These are phyloP conservation scores for Orgyia antiqua DNA, from an alignment of 2,888 invertebrate species.

Conservation along the genomic window DNA sequence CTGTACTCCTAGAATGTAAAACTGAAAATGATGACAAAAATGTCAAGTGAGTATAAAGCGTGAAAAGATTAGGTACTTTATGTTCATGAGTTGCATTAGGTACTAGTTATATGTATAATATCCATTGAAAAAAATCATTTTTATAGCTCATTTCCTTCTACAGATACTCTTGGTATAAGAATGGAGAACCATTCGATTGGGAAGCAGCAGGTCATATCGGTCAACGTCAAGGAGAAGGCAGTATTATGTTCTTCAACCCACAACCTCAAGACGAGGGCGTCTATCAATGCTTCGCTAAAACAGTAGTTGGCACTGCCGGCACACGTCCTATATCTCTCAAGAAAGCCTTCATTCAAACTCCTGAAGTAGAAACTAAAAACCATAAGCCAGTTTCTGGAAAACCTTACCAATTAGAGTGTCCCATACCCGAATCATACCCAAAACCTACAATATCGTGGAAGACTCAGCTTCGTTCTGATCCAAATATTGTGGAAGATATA, in stretches of 20 bases:
- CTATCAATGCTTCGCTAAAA: slow-evolving; percentile 51
- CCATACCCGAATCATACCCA: slow-evolving; percentile 47
- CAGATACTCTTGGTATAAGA: slow-evolving; percentile 55
- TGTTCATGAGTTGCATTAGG: too few relatives aligned
- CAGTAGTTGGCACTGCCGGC: slow-evolving; percentile 43
- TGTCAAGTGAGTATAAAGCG: slow-evolving; percentile 46
- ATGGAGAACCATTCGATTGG: slow-evolving; percentile 36
- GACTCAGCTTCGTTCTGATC: slow-evolving; percentile 32
- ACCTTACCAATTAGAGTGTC: slow-evolving; percentile 49
- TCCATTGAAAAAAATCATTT: too few relatives aligned
- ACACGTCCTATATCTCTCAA: slow-evolving; percentile 39
- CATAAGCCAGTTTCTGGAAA: slow-evolving; percentile 49
- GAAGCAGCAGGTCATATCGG: slow-evolving; percentile 23
- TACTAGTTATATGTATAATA: too few relatives aligned
- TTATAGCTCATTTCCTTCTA: too few relatives aligned
- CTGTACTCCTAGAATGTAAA: slow-evolving; percentile 38
- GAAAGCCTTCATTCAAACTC: slow-evolving; percentile 35
- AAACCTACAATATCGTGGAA: slow-evolving; percentile 52
- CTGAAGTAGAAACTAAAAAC: slow-evolving; percentile 29
- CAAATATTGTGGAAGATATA: slow-evolving; percentile 29
- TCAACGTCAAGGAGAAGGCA: slow-evolving; percentile 40
- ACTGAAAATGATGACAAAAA: slow-evolving; percentile 30
- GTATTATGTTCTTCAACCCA: slow-evolving; percentile 45
- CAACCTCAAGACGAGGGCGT: slow-evolving; percentile 41
- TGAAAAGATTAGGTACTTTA: too few relatives aligned